phyloP scores from a whole-genome alignment of 2,797 vertebrate species.

The Acipenser transmontanus region DNA sequence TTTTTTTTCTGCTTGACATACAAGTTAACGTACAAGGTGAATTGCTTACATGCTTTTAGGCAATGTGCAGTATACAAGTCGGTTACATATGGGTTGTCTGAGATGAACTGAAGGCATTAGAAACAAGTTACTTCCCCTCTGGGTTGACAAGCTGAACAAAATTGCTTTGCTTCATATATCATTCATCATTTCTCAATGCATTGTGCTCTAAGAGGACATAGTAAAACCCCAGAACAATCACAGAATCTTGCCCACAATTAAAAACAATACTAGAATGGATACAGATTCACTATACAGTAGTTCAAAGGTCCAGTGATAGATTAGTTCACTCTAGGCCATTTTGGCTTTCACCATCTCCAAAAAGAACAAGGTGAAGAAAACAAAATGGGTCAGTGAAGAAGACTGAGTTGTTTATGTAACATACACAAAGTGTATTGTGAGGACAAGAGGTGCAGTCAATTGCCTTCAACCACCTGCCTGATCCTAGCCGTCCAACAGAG shows the following conservation, averaged over 20 bases:
- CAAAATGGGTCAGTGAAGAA: too few relatives aligned
- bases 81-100: neutral
- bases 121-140: constrained; percentile 3
- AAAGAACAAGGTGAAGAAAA: too few relatives aligned
- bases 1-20: constrained; percentile 13
- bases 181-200: constrained; percentile 1
- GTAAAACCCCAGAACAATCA: neutral
- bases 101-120: neutral
- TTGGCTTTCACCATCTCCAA: too few relatives aligned
- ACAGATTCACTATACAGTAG: too few relatives aligned
- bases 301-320: too few relatives aligned
- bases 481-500: too few relatives aligned
- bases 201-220: neutral
- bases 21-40: neutral
- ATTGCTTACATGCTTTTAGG: constrained; percentile 2
- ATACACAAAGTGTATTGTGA: too few relatives aligned
- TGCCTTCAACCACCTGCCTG: too few relatives aligned
- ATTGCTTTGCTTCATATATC: neutral
- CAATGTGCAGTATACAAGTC: neutral
- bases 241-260: neutral
- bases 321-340: too few relatives aligned
- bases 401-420: too few relatives aligned
- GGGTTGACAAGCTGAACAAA: constrained; percentile 1
- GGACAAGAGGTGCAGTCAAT: too few relatives aligned
- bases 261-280: neutral